These are phyloP conservation scores for Acromyrmex echinatior DNA, from an alignment of 1,140 invertebrate species.

Conservation along the genomic window DNA sequence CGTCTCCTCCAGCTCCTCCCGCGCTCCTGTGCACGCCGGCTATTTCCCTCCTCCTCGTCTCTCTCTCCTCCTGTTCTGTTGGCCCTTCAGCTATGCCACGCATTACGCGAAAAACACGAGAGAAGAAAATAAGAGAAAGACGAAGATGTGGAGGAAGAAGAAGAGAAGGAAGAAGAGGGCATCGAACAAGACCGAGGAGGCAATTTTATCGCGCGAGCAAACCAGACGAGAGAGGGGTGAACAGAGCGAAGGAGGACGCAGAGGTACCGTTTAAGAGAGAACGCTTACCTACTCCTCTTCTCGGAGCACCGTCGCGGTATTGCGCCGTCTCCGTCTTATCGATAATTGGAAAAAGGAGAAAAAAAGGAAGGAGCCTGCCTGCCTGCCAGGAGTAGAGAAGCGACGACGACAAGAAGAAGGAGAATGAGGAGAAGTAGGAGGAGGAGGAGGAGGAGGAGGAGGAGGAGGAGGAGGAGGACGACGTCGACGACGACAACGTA, in stretches of 20 bases:
- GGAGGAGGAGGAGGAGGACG: slow-evolving; percentile 35
- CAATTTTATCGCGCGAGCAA: slow-evolving; percentile 79
- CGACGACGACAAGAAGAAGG: slow-evolving; percentile 38
- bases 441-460: slow-evolving; percentile 47
- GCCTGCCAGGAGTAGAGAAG: slow-evolving; percentile 27
- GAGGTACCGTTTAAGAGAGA: slow-evolving; percentile 63
- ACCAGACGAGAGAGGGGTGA: slow-evolving; percentile 58
- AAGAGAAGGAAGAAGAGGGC: slow-evolving; percentile 61
- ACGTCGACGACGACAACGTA: slow-evolving; percentile 36
- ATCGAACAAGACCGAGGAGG: slow-evolving; percentile 76
- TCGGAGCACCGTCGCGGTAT: slow-evolving; percentile 71
- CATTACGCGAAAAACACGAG: slow-evolving; percentile 70
- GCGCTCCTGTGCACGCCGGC: slow-evolving; percentile 44
- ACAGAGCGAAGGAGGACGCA: slow-evolving; percentile 55
- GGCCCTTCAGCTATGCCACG: slow-evolving; percentile 50
- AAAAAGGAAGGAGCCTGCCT: slow-evolving; percentile 50
- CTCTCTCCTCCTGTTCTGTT: slow-evolving; percentile 11
- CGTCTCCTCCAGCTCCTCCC: slow-evolving; percentile 51
- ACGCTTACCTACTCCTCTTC: slow-evolving; percentile 52
- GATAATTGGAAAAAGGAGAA: slow-evolving; percentile 83
- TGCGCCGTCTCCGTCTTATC: slow-evolving; percentile 83
- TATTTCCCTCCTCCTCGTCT: slow-evolving; percentile 24
- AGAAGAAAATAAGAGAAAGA: slow-evolving; percentile 32
- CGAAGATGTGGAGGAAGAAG: slow-evolving; percentile 42
- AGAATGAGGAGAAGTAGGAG: slow-evolving; percentile 14